Conservation (phyloP, 2,797 vertebrate species). For the Delichon dasypus region DNA sequence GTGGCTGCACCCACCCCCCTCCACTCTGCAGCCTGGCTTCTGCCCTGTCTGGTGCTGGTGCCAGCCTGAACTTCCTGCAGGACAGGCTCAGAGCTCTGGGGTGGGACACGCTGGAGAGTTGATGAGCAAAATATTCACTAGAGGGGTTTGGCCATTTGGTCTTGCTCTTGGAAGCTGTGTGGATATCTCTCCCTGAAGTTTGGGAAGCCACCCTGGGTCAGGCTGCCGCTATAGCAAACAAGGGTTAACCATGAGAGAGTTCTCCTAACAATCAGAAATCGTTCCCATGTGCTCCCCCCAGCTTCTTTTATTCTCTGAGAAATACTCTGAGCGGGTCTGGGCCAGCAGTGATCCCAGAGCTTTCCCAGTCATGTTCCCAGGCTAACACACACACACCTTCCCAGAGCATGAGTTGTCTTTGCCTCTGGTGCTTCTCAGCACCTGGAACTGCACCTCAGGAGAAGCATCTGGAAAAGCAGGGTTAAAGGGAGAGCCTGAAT, state of each 20-base stretch:
- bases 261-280: background rate
- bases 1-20: background rate
- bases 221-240: background rate
- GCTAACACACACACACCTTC: background rate
- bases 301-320: background rate
- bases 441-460: background rate
- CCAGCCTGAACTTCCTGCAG: background rate
- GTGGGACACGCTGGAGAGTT: accelerated
- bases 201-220: background rate
- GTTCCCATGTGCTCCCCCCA: background rate
- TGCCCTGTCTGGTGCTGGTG: background rate
- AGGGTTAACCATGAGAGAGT: background rate
- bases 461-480: background rate
- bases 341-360: accelerated
- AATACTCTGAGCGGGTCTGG: background rate
- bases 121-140: background rate
- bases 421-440: background rate
- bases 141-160: background rate
- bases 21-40: background rate
- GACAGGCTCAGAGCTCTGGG: background rate
- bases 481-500: background rate
- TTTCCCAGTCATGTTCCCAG: background rate
- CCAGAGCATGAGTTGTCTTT: background rate
- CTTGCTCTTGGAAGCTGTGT: background rate
- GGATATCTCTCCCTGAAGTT: background rate